Conservation (phyloP, 2,113 vertebrate species). For the Orthonyx spaldingii region DNA sequence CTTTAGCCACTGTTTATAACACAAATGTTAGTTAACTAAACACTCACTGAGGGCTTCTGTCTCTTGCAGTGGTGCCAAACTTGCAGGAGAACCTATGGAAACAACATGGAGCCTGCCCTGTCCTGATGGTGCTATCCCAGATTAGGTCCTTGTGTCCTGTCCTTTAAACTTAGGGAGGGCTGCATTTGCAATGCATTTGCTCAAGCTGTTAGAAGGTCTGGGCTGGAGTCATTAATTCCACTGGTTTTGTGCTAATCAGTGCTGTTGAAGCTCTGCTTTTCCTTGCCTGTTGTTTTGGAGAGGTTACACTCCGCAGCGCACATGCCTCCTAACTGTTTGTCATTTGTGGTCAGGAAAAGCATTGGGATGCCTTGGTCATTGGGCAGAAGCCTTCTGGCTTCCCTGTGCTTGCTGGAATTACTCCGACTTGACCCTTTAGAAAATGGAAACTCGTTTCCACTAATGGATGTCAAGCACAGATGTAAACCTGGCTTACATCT, state of each 20-base stretch:
- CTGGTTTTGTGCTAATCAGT: neutral
- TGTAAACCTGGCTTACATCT: constrained; percentile 8
- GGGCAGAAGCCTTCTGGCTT: neutral
- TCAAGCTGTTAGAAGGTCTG: neutral
- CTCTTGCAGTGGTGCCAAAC: constrained; percentile 1
- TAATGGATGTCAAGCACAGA: neutral
- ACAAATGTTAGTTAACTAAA: constrained; percentile 59
- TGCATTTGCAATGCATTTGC: neutral
- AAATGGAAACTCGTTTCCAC: constrained; percentile 6
- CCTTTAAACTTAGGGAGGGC: neutral
- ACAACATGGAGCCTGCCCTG: neutral
- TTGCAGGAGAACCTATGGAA: neutral
- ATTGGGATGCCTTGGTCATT: neutral
- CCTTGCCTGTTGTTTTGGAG: neutral
- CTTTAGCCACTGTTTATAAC: constrained; percentile 55
- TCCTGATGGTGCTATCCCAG: neutral
- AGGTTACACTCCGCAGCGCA: neutral
- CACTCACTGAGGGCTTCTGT: constrained; percentile 26
- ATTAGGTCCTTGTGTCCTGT: neutral
- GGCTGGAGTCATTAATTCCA: neutral
- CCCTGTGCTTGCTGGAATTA: neutral
- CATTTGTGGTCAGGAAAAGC: constrained; percentile 1
- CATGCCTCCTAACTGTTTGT: neutral
- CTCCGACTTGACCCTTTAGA: neutral
- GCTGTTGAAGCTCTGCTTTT: neutral